Evolutionary conservation across 2,113 vertebrate genomes (phyloP), one percentile per base, ranked within the genome.

Genomic region (Pholis gunnellus): DNA sequence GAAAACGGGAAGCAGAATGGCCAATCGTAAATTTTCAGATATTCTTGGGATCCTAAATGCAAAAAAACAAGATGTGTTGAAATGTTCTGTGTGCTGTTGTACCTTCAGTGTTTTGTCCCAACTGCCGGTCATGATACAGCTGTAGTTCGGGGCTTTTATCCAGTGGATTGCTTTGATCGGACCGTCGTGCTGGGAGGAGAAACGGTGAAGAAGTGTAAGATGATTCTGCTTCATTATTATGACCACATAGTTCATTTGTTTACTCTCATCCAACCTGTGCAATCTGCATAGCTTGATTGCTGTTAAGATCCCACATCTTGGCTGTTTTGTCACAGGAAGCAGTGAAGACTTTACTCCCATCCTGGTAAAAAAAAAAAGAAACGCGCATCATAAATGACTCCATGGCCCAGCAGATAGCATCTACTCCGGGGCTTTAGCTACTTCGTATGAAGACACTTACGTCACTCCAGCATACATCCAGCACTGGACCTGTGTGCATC

Each of bases 221-320:
- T 1, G 5, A 77, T 36, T 68, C 22, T 44, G 17, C 10, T 66
- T 79, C 5, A 54, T 46, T 74, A 8, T 34, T n/a, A 1, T 27
- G 18, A 72, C 22, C 6, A 70, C 31, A 17, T 1, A 31, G 6
- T 18, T 38, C 10, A 70, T 69, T 11, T 8, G 6, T 36, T 4
- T 4, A 6, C 8, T 56, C 6, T 69, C 10, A 44, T 75, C 83
- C 87, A 88, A 99, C 98, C 93, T 99, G 99, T 82, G 99, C 99
- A 34, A 99, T 98, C 94, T 99, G 99, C 92, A 99, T 97, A 1
- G 98, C 97, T 75, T 99, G 99, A 67, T 99, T 99, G 81, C 97
- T 99, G 92, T 99, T 99, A 65, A 99, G 97, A 94, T 99, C 99
- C 99, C 99, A 99, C 98, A 99, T 99, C 94, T 99, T 99, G 66